Evolutionary conservation across 2,888 invertebrate genomes (phyloP), one percentile per base, ranked within the genome.

Genomic region (Aphodius sticticus): DNA sequence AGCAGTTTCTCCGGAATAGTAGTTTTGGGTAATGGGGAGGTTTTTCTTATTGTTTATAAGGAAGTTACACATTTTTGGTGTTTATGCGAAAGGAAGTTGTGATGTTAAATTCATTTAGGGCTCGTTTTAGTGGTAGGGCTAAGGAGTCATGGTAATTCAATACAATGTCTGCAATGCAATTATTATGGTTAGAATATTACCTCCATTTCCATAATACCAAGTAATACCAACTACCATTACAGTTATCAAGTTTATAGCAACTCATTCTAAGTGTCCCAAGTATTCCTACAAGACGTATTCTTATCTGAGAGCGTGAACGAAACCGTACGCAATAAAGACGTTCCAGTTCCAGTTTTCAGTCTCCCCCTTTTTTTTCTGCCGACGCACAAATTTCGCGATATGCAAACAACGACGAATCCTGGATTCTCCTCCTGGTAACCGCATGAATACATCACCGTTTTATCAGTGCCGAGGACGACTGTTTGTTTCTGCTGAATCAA

Each of bases 311-410:
- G 53, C 53, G 12, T 12, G 53, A 12, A 53, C 12, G 53, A 53
- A 53, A 53, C 53, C 53, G 53, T 53, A 53, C 53, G 53, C 53
- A 53, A 53, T 53, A 53, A 53, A 53, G 53, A 53, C 53, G 53
- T 53, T 53, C 12, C 3, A 12, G 7, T 53, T 53, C 12, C 53
- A 12, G 53, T 53, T 53, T 53, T 5, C 53, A 12, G 53, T 1
- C 9, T 12, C 26, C 53, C 53, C 53, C 53, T 12, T 53, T 53
- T 53, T 53, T 53, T 53, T 53, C 53, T 53, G 53, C 53, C 53
- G 53, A 53, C 53, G 53, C 53, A 53, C 53, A 53, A 53, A 53
- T 53, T 53, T 5, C 53, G 53, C 7, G 53, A 53, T 53, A 53
- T 53, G 53, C 53, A 53, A 53, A 53, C 53, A 53, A 53, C 9